Percentiles rank a stretch among this genome's conserved stretches.
Evolutionary conservation across 2,797 vertebrate genomes (phyloP).

Genomic region (Limnodromus scolopaceus): DNA sequence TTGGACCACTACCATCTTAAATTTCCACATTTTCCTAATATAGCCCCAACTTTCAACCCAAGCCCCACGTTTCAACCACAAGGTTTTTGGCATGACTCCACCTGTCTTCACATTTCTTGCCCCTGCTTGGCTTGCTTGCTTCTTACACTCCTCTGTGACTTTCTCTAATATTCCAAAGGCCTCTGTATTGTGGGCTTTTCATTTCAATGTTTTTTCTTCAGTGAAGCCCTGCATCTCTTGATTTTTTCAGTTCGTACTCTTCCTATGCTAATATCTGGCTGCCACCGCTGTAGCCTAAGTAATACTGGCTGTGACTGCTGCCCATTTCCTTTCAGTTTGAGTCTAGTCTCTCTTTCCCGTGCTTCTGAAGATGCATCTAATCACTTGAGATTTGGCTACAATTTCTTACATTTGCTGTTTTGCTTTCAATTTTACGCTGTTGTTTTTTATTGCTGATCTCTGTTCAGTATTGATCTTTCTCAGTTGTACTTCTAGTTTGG

Average conservation of each 20-base stretch:
- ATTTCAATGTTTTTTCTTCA: too few species aligned
- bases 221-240: too few species aligned
- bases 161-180: too few species aligned
- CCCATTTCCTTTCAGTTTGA: background rate
- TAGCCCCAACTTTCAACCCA: too few species aligned
- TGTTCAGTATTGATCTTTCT: background rate
- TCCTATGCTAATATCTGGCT: background rate
- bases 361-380: background rate
- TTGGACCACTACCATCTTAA: too few species aligned
- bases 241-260: background rate
- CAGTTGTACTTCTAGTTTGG: background rate
- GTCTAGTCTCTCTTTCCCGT: background rate
- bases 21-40: too few species aligned
- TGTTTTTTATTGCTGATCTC: background rate
- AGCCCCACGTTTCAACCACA: too few species aligned
- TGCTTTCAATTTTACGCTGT: background rate
- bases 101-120: too few species aligned
- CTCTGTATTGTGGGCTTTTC: too few species aligned
- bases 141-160: too few species aligned
- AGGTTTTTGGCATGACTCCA: too few species aligned
- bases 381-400: background rate
- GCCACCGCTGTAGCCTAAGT: background rate
- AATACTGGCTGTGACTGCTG: background rate
- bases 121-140: too few species aligned
- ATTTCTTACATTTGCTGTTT: background rate